Conservation (phyloP, 2,797 vertebrate genomes). For the Rhodeus uyekii region DNA sequence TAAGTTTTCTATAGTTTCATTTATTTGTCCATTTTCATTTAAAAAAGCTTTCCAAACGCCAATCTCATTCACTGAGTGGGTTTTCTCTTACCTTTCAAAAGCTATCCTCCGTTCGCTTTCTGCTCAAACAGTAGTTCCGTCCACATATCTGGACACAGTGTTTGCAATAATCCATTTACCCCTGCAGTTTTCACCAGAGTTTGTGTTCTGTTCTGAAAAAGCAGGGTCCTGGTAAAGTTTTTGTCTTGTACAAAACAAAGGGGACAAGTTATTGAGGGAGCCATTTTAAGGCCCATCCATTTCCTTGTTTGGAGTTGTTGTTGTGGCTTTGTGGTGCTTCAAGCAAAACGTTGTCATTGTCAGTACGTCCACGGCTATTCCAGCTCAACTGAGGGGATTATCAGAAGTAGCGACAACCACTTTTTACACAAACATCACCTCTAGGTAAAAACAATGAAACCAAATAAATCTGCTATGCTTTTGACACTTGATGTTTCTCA, state of each 20-base stretch:
- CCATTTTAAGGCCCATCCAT: conserved; percentile 35
- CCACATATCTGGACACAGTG: conserved; percentile 71
- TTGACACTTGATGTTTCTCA: conserved; percentile 63
- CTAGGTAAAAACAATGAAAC: conserved; percentile 71
- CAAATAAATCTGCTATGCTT: conserved; percentile 52
- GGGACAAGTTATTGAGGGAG: conserved; percentile 38
- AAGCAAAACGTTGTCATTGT: conserved; percentile 21
- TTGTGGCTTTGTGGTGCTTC: conserved; percentile 55
- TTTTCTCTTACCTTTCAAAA: conserved; percentile 74
- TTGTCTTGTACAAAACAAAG: conserved; percentile 53
- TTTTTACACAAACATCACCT: conserved; percentile 68
- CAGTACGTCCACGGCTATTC: conserved; percentile 38
- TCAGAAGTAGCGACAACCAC: conserved; percentile 56
- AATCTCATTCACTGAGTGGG: conserved; percentile 60
- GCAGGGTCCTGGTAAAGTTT: conserved; percentile 63
- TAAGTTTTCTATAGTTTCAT: conserved; percentile 76
- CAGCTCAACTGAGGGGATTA: conserved; percentile 43
- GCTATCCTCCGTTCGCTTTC: conserved; percentile 62
- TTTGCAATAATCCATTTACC: conserved; percentile 73
- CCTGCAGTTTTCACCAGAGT: conserved; percentile 66
- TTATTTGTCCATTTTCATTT: conserved; percentile 74
- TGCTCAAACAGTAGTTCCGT: conserved; percentile 69
- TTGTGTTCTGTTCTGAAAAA: conserved; percentile 63
- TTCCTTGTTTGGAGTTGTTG: conserved; percentile 46
- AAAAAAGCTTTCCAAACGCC: conserved; percentile 64